phyloP scores from a whole-genome alignment of 2,888 invertebrate species.

The Xestia sexstrigata region DNA sequence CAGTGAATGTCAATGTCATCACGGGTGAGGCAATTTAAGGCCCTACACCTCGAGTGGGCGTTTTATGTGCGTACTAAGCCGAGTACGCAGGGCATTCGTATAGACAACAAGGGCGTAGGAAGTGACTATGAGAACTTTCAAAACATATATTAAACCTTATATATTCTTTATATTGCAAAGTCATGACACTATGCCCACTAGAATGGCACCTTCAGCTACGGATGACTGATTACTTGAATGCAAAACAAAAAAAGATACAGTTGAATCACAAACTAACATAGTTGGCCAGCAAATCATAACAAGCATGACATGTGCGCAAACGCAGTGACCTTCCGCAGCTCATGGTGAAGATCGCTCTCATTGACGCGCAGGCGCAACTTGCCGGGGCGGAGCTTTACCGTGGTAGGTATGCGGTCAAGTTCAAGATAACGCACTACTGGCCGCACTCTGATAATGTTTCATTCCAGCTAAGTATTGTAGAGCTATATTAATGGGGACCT shows the following conservation, averaged over 20 bases:
- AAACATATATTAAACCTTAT: neutral
- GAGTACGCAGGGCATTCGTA: neutral
- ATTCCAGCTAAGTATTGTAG: conserved; percentile 22
- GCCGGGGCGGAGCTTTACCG: neutral
- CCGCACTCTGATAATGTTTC: conserved; percentile 37
- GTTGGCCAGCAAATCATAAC: conserved; percentile 1
- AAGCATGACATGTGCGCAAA: neutral
- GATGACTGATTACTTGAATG: neutral
- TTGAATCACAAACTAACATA: neutral
- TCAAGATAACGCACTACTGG: conserved; percentile 51
- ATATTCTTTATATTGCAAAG: too few species aligned
- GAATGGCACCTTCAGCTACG: neutral
- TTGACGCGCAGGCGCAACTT: conserved; percentile 24
- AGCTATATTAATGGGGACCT: neutral
- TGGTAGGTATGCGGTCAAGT: conserved; percentile 56
- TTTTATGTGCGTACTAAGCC: neutral
- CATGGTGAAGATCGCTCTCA: conserved; percentile 35
- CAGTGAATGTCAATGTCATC: conserved; percentile 25
- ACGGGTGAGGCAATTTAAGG: conserved; percentile 5
- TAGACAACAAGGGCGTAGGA: neutral
- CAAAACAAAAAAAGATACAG: neutral
- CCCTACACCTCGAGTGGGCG: neutral
- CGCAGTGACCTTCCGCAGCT: conserved; percentile 41
- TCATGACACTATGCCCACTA: too few species aligned
- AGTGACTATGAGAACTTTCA: neutral